Evolutionary conservation across 92 coral and sea anemone genomes (phyloP).

Genomic region (Isaurus tuberculatus): DNA sequence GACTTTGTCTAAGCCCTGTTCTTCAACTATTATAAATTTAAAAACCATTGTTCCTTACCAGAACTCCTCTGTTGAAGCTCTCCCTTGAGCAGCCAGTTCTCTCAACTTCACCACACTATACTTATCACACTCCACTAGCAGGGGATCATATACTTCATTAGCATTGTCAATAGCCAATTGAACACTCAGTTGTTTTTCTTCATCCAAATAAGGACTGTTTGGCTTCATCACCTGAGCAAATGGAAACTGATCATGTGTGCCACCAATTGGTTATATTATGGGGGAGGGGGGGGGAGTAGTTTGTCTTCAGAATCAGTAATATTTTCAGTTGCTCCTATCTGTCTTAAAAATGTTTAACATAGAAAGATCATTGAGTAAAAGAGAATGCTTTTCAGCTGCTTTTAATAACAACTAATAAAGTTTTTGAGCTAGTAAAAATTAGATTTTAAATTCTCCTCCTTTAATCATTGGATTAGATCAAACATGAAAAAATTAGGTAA

Average conservation of each 20-base stretch:
- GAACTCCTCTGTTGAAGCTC: conserved; percentile 68
- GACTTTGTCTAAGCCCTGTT: too few species aligned
- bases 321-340: too few species aligned
- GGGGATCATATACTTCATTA: conserved; percentile 93
- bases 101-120: conserved; percentile 87
- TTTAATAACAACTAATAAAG: too few species aligned
- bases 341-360: too few species aligned
- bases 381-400: too few species aligned
- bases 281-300: background rate
- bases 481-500: too few species aligned
- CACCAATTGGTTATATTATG: background rate
- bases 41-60: conserved; percentile 67
- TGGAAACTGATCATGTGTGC: background rate
- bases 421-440: too few species aligned
- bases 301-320: background rate
- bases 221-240: conserved; percentile 72
- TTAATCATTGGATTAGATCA: too few species aligned
- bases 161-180: conserved; percentile 78
- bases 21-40: too few species aligned
- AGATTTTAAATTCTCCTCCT: too few species aligned
- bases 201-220: conserved; percentile 92
- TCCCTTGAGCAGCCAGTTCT: conserved; percentile 82
- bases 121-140: conserved; percentile 83
- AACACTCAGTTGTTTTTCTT: conserved; percentile 88
- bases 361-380: too few species aligned